Evolutionary conservation across 2,888 invertebrate genomes (phyloP).

Genomic region (Anaspis maculata): DNA sequence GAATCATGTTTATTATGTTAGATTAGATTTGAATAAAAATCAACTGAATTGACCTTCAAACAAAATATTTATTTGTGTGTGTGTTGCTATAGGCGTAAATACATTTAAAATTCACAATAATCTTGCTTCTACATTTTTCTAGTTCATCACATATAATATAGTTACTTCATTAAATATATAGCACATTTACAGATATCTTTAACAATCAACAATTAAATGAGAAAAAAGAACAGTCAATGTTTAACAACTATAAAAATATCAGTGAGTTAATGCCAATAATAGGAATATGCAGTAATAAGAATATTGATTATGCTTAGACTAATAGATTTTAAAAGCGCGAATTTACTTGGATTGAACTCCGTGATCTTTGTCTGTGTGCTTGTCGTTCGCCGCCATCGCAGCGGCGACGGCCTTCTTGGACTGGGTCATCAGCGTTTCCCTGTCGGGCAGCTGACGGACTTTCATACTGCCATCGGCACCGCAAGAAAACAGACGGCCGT

Average conservation of each 20-base stretch:
- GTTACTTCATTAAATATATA: background rate
- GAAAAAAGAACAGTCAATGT: background rate
- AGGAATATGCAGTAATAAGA: background rate
- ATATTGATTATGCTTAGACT: constrained; percentile 2
- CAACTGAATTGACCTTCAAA: too few species aligned
- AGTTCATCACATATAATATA: constrained; percentile 1
- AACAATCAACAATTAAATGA: background rate
- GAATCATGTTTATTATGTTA: too few species aligned
- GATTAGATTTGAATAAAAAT: too few species aligned
- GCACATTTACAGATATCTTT: too few species aligned
- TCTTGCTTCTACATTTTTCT: background rate
- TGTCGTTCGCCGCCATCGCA: too few species aligned
- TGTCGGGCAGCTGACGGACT: constrained; percentile 84
- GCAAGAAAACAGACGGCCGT: constrained; percentile 90
- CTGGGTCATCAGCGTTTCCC: constrained; percentile 52
- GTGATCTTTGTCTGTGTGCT: too few species aligned
- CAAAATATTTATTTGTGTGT: too few species aligned
- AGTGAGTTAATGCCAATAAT: too few species aligned
- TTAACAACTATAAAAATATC: constrained; percentile 3
- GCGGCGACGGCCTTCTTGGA: too few species aligned
- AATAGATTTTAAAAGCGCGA: too few species aligned
- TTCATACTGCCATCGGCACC: constrained; percentile 99
- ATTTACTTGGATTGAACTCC: too few species aligned
- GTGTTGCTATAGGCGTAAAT: background rate
- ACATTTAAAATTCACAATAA: background rate